phyloP scores from a whole-genome alignment of 2,113 vertebrate species.

The Emydura subglobosa region DNA sequence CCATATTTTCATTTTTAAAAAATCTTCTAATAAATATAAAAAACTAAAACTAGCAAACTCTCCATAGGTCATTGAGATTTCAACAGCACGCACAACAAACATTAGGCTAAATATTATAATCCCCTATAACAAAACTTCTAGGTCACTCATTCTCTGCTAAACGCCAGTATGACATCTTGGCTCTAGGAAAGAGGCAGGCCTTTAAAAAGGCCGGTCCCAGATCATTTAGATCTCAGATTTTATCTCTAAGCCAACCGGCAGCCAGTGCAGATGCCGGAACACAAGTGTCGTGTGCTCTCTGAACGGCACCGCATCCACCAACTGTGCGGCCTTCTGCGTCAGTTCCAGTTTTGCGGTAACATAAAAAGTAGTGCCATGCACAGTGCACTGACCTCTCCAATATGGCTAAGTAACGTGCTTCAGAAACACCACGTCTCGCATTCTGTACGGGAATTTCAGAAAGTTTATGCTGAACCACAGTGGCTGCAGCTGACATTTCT shows the following conservation, averaged over 20 bases:
- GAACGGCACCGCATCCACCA: background rate
- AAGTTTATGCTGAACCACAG: background rate
- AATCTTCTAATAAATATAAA: background rate
- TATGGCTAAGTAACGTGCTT: conserved; percentile 17
- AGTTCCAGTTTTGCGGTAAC: conserved; percentile 11
- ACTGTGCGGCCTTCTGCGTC: background rate
- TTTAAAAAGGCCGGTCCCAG: background rate
- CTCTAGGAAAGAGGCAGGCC: background rate
- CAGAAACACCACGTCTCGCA: conserved; percentile 12
- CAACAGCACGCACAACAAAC: background rate
- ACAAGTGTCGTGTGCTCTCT: background rate
- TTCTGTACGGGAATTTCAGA: conserved; percentile 28
- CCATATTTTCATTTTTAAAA: background rate
- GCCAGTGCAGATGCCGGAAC: background rate
- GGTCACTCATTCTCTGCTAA: background rate
- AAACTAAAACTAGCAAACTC: background rate
- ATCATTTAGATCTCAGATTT: background rate
- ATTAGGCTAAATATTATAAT: background rate
- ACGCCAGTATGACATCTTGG: background rate
- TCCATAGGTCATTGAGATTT: background rate
- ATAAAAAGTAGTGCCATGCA: background rate
- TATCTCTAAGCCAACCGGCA: background rate
- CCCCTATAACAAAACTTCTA: background rate
- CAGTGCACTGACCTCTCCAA: conserved; percentile 18
- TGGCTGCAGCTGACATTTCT: background rate